Evolutionary conservation across 2,113 vertebrate genomes (phyloP).

Genomic region (Syrmaticus mikado): DNA sequence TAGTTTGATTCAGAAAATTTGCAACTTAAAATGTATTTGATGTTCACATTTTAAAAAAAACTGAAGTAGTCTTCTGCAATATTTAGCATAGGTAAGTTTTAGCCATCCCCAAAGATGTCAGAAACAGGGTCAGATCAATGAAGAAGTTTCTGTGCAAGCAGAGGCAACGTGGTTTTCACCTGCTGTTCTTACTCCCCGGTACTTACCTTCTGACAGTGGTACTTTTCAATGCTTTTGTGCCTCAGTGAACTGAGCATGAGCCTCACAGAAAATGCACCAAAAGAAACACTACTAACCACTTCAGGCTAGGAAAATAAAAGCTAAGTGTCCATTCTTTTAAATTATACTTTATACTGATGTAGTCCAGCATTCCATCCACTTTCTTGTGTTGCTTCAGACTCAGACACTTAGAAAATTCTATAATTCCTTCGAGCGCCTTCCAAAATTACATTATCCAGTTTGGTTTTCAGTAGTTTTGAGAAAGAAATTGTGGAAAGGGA

Average conservation of each 20-base stretch:
- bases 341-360: background rate
- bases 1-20: conserved; percentile 30
- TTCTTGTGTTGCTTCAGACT: background rate
- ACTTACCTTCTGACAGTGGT: conserved; percentile 38
- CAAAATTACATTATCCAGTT: background rate
- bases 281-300: background rate
- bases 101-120: background rate
- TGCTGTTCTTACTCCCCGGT: background rate
- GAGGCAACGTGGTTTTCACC: conserved; percentile 19
- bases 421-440: background rate
- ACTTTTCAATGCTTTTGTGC: conserved; percentile 34
- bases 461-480: background rate
- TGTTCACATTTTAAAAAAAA: background rate
- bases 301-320: conserved; percentile 43
- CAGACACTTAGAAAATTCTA: background rate
- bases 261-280: conserved; percentile 20
- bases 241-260: background rate
- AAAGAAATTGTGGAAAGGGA: background rate
- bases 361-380: background rate
- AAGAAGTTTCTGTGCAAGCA: conserved; percentile 39
- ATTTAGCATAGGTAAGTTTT: background rate
- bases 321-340: background rate
- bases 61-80: background rate
- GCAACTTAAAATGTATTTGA: background rate
- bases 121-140: conserved; percentile 25